These are phyloP conservation scores for Apodemia hepburni DNA, from an alignment of 2,888 invertebrate species.

Conservation along the genomic window DNA sequence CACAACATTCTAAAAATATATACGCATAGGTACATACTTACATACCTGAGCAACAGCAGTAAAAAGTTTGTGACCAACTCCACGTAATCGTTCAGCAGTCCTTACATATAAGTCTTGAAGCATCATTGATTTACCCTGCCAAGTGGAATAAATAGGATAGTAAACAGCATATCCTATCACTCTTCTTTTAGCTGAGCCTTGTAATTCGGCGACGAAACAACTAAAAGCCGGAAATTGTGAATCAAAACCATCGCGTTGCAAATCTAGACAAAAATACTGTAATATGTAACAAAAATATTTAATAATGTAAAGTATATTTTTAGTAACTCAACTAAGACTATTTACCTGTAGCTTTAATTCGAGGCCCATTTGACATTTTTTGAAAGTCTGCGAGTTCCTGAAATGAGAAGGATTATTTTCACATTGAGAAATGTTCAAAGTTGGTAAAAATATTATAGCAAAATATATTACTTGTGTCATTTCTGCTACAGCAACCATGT, in stretches of 20 bases:
- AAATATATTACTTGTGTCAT: conserved; percentile 77
- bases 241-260: conserved; percentile 85
- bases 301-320: not conserved
- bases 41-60: conserved; percentile 83
- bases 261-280: not conserved
- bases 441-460: too few species aligned
- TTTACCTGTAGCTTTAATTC: not conserved
- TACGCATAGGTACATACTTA: not conserved
- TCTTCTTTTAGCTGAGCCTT: conserved; percentile 10
- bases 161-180: conserved; percentile 88
- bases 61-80: conserved; percentile 84
- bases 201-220: conserved; percentile 84
- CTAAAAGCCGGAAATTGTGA: conserved; percentile 81
- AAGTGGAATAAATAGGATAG: conserved; percentile 91
- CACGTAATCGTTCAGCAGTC: conserved; percentile 79
- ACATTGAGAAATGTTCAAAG: too few species aligned
- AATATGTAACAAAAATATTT: too few species aligned
- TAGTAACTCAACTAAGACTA: not conserved
- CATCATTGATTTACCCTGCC: conserved; percentile 88
- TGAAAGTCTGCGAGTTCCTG: conserved; percentile 2
- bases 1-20: too few species aligned
- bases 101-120: conserved; percentile 93
- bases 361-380: not conserved
- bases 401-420: not conserved
- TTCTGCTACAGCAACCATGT: conserved; percentile 74